Base-by-base conservation (phyloP, 2,797 vertebrate genomes). In the Astyanax mexicanus region DNA sequence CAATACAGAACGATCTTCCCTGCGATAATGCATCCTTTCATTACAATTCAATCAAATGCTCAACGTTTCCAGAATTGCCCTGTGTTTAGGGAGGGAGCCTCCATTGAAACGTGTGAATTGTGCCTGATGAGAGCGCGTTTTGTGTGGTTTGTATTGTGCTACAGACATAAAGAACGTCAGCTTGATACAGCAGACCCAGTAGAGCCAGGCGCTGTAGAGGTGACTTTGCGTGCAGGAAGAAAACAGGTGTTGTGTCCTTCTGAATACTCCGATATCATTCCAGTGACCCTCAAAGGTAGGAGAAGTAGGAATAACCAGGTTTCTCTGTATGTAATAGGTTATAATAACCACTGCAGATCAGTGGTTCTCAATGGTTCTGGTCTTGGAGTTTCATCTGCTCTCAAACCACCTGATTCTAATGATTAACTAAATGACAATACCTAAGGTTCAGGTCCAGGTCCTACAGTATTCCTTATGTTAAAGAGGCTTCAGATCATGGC, bases 1-100 rank as follows among this genome's bases (percentile, higher is more conserved):
- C 74, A 69, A 76, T 70, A 70, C 57, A 76, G 29, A 69, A 54
- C 23, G 51, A 69, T 61, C 67, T 76, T 35, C 66, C 37, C 42
- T 49, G 38, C 47, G 68, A 70, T 77, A 77, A 71, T 51, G 38
- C 37, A 65, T 71, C 75, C 58, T 55, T 71, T 77, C 58, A 77
- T 71, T 71, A 77, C 49, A 45, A 65, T 71, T 77, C 68, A 71
- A 70, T 77, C 60, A 71, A 77, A 62, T 42, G 37, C 29, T 62
- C 71, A 42, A 44, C 55, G 51, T 61, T 75, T 45, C 67, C 61
- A 60, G 61, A 60, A 66, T 54, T 69, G 58, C 38, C 55, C 37
- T 66, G 61, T 66, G 13, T 60, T 77, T 29, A 55, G 58, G 68
- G 57, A 77, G 57, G 58, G 68, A 7, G 38, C 29, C 1, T 52